Evolutionary conservation across 2,113 vertebrate genomes (phyloP).

Genomic region (Mungos mungo): DNA sequence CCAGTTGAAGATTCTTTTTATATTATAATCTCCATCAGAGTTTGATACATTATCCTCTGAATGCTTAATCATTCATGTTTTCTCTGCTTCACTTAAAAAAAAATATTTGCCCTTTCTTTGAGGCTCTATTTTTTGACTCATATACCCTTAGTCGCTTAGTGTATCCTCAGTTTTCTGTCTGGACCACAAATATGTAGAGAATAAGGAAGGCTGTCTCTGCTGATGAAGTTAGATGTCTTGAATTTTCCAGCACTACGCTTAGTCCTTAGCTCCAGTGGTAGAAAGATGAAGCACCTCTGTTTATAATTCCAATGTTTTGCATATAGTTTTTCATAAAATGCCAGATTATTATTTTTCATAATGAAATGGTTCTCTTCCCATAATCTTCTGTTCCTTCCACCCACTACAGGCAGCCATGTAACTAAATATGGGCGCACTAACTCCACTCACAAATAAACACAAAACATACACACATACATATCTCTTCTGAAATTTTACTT

Average conservation of each 20-base stretch:
- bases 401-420: not conserved
- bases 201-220: not conserved
- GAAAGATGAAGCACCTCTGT: not conserved
- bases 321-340: not conserved
- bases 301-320: not conserved
- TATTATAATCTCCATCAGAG: not conserved
- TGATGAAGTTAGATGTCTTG: not conserved
- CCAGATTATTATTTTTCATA: not conserved
- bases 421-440: not conserved
- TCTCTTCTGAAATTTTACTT: not conserved
- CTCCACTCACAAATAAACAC: not conserved
- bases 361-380: not conserved
- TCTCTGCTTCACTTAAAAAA: not conserved
- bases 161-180: not conserved
- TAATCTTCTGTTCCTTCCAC: not conserved
- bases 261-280: not conserved
- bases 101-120: not conserved
- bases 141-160: not conserved
- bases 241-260: not conserved
- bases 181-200: not conserved
- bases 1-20: not conserved
- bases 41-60: not conserved
- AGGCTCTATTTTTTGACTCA: not conserved
- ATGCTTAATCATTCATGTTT: not conserved
- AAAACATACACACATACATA: not conserved